Base-by-base conservation (phyloP, 2,797 vertebrate genomes). In the Melanotaenia pygmaea region DNA sequence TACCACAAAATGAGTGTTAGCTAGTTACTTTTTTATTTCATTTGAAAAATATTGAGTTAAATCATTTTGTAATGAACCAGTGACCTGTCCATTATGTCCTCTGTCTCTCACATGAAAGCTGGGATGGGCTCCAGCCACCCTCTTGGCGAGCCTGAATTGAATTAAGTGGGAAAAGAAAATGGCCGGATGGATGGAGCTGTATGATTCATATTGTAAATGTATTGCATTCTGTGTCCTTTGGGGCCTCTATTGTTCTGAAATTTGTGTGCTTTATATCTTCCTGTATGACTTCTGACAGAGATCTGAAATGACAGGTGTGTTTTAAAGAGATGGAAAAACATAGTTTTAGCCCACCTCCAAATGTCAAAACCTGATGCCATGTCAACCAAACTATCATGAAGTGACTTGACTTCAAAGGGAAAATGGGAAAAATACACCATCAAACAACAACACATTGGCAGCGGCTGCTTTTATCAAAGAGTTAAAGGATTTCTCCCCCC, bases 321-420 rank as follows among this genome's bases (percentile, higher is more conserved):
- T 76, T 74, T 24, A 66, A 77, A 62, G 51, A 64, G 34, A 67
- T 26, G 13, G 59, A 50, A 63, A 72, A 64, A 75, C 38, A 47
- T 13, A 0, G 34, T 16, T 77, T 71, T 12, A 59, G 6, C n/a
- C 14, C 7, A 64, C 65, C 51, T 74, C 20, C 56, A 71, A 83
- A 79, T 64, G 68, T 82, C 78, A 69, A 38, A 82, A 62, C 16
- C 9, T 20, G n/a, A 70, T 32, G n/a, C 3, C 3, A 24, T 5
- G 24, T 53, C 63, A 58, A 37, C 57, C 64, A 67, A 56, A 61
- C 16, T 70, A 74, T 68, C 78, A 58, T 0, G 1, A 18, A 50
- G 20, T 24, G 43, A 70, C 13, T 5, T 40, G 22, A n/a, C 14
- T 67, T 67, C 43, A 37, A 32, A 63, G 37, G 50, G 54, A 35